Base-by-base conservation (phyloP, 1,140 invertebrate genomes). In the Drosophila burlai region DNA sequence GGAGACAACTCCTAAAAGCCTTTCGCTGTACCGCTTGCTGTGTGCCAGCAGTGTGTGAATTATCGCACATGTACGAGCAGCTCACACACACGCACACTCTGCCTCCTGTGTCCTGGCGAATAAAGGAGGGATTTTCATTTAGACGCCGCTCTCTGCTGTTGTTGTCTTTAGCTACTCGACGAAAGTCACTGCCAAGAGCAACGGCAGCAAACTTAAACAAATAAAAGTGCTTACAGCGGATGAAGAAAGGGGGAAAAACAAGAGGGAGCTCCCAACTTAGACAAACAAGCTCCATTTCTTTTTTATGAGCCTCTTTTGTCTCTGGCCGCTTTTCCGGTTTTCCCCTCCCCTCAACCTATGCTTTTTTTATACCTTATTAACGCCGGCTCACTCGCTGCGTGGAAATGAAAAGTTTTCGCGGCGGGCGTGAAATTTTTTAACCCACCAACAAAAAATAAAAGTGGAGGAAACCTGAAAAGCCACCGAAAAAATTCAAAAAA, bases 171-270 rank as follows among this genome's bases (percentile, higher is more conserved):
- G 83, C 83, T 61, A 80, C 72, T 86, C 73, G 64, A 66, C 31
- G 59, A 90, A 89, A 89, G 85, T 89, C 84, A 90, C 71, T 84
- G 84, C 84, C 84, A 89, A 89, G 84, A 89, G 85, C 85, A 89
- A 63, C 72, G 63, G 36, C 43, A 76, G 64, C 60, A 16, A 72
- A 71, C 63, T 72, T 69, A 60, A 64, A 77, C 83, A 85, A 85
- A 85, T 79, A 86, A 86, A 86, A 79, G 58, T 74, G 80, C 73
- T 76, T 42, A 57, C 43, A 31, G 49, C 38, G 13, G 43, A 47
- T 26, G 38, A 5, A 2, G 24, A 69, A 61, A 54, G n/a, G 54
- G 40, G 16, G 18, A n/a, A 50, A 47, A 29, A 31, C 21, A n/a
- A 43, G 57, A 61, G 61, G 55, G n/a, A 60, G 54, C 50, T 47